These are phyloP conservation scores for Agrotis puta DNA, from an alignment of 2,888 invertebrate genomes.

Conservation along the genomic window DNA sequence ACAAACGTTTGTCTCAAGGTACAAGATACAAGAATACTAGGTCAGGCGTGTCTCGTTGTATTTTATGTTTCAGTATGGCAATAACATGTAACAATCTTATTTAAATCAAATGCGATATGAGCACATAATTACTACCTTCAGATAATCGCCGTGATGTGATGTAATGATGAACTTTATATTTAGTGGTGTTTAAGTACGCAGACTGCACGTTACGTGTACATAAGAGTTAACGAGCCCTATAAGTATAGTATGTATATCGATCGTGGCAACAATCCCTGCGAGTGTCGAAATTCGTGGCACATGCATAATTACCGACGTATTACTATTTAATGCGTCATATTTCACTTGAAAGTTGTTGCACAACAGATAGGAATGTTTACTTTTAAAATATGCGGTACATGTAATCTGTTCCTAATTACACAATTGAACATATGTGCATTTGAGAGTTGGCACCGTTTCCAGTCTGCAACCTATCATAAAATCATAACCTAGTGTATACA, in stretches of 20 bases:
- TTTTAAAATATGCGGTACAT: conserved; percentile 62
- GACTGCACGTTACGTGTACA: conserved; percentile 18
- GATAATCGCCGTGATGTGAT: conserved; percentile 50
- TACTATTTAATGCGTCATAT: conserved; percentile 24
- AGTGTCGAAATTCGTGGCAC: conserved; percentile 37
- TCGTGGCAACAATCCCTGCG: conserved; percentile 37
- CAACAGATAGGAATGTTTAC: conserved; percentile 60
- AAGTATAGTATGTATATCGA: conserved; percentile 13
- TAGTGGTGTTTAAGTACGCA: conserved; percentile 18
- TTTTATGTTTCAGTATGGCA: conserved; percentile 28
- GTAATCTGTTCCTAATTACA: conserved; percentile 62
- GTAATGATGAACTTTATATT: conserved; percentile 44
- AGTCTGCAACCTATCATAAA: conserved; percentile 61
- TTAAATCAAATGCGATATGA: conserved; percentile 38
- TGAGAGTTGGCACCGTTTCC: conserved; percentile 69
- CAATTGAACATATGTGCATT: conserved; percentile 62
- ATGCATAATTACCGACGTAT: conserved; percentile 29
- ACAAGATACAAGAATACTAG: conserved; percentile 49
- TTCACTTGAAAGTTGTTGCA: conserved; percentile 43
- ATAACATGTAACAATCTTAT: conserved; percentile 24
- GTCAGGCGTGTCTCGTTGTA: conserved; percentile 44
- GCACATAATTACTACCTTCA: conserved; percentile 36
- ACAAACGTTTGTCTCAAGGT: conserved; percentile 57
- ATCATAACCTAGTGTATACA: conserved; percentile 43
- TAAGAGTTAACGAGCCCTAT: conserved; percentile 29